Conservation (phyloP, 2,888 invertebrate species). For the Spodoptera picta region DNA sequence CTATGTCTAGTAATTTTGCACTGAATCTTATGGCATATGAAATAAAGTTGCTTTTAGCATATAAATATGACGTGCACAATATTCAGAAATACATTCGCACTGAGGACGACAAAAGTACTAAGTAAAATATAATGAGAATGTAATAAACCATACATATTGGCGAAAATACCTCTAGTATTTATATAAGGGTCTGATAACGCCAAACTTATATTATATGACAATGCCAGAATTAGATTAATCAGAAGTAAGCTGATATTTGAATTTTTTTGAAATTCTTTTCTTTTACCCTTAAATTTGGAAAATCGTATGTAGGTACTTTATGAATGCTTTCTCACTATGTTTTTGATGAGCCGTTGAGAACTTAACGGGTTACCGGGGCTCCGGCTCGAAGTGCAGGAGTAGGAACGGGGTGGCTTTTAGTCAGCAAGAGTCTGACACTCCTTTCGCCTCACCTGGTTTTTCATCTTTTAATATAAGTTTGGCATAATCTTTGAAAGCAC, state of each 20-base stretch:
- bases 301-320: no score
- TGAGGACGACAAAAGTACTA: slow-evolving; percentile 26
- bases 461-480: slow-evolving; percentile 12
- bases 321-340: no score
- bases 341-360: no score
- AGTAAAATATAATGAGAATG: slow-evolving; percentile 19
- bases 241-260: no score
- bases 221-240: no score
- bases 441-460: background rate
- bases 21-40: background rate
- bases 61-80: slow-evolving; percentile 11
- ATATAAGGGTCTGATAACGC: slow-evolving; percentile 12
- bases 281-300: no score
- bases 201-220: slow-evolving; percentile 5
- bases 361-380: no score
- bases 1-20: no score
- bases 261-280: no score
- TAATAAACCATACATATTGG: slow-evolving; percentile 14
- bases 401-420: no score
- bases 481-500: slow-evolving; percentile 21
- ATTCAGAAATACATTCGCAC: slow-evolving; percentile 6
- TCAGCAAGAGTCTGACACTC: no score
- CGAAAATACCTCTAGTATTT: slow-evolving; percentile 18
- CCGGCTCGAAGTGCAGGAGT: no score
- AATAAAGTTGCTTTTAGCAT: slow-evolving; percentile 1